Evolutionary conservation across 2,888 invertebrate species (phyloP).

Genomic region (Malthinus flaveolus): DNA sequence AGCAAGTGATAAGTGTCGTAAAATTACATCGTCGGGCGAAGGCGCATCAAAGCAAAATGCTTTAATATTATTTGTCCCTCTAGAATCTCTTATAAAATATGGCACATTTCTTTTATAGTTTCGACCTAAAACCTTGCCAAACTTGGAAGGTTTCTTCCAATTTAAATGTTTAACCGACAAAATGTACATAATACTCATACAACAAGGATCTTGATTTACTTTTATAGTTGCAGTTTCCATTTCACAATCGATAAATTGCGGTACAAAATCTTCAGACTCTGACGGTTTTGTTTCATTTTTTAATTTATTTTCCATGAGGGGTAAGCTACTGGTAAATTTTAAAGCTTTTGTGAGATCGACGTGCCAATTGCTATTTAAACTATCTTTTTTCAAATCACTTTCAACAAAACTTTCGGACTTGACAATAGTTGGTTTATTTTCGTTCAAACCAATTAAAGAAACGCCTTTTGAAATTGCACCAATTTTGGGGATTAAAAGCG

Average conservation of each 20-base stretch:
- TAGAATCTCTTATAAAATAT: conserved; percentile 10
- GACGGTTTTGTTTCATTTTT: not conserved
- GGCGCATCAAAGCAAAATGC: conserved; percentile 62
- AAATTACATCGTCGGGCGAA: conserved; percentile 62
- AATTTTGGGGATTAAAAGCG: conserved; percentile 6
- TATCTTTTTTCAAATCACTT: not conserved
- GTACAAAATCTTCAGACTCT: conserved; percentile 44
- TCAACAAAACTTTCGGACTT: conserved; percentile 10
- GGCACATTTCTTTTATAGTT: conserved; percentile 32
- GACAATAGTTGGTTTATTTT: not conserved
- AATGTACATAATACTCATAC: conserved; percentile 41
- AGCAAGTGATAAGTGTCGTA: not conserved
- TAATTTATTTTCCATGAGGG: conserved; percentile 20
- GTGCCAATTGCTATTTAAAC: conserved; percentile 34
- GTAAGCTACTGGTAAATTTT: conserved; percentile 38
- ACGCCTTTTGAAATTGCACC: conserved; percentile 2
- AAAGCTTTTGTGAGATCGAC: conserved; percentile 56
- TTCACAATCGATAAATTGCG: conserved; percentile 51
- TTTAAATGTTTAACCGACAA: conserved; percentile 30
- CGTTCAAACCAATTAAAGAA: not conserved
- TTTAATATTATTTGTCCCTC: conserved; percentile 35
- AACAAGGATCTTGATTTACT: conserved; percentile 34
- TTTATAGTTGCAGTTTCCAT: conserved; percentile 20
- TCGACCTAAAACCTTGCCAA: conserved; percentile 54
- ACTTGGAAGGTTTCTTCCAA: conserved; percentile 50